Conservation (phyloP, 2,888 invertebrate species). For the Notodonta ziczac region DNA sequence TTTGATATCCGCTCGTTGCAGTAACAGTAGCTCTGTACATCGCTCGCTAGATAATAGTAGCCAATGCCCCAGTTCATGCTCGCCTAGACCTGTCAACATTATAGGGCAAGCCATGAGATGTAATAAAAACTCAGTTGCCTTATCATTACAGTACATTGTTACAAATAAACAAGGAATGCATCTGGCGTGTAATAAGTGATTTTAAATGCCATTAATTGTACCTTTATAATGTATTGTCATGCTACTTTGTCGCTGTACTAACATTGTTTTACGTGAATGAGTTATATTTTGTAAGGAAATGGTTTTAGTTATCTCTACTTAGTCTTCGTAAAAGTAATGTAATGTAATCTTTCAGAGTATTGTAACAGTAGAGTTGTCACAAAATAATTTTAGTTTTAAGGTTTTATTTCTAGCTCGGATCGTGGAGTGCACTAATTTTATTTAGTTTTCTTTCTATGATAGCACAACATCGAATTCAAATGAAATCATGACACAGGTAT, state of each 20-base stretch:
- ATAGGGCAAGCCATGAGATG: background rate
- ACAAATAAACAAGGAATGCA: slow-evolving; percentile 35
- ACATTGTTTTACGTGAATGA: slow-evolving; percentile 31
- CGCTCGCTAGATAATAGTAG: too few relatives aligned
- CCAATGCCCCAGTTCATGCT: too few relatives aligned
- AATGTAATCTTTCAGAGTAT: slow-evolving; percentile 34
- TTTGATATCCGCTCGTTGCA: too few relatives aligned
- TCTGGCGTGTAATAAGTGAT: slow-evolving; percentile 22
- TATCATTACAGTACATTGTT: background rate
- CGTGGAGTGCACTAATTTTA: slow-evolving; percentile 36
- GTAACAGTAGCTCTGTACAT: too few relatives aligned
- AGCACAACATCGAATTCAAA: slow-evolving; percentile 16
- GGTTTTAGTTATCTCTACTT: slow-evolving; percentile 17
- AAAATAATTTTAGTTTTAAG: slow-evolving; percentile 64
- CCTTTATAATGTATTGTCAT: slow-evolving; percentile 27
- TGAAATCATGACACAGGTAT: slow-evolving; percentile 26
- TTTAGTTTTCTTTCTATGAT: slow-evolving; percentile 23
- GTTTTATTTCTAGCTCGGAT: slow-evolving; percentile 52
- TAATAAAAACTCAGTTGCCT: too few relatives aligned
- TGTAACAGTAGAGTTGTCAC: slow-evolving; percentile 54
- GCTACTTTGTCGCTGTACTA: slow-evolving; percentile 34
- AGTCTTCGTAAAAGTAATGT: background rate
- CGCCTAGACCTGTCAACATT: too few relatives aligned
- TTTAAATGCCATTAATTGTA: slow-evolving; percentile 30
- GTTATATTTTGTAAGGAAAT: slow-evolving; percentile 39